Base-by-base conservation (phyloP, 2,113 vertebrate species). In the Chloroceryle aenea region DNA sequence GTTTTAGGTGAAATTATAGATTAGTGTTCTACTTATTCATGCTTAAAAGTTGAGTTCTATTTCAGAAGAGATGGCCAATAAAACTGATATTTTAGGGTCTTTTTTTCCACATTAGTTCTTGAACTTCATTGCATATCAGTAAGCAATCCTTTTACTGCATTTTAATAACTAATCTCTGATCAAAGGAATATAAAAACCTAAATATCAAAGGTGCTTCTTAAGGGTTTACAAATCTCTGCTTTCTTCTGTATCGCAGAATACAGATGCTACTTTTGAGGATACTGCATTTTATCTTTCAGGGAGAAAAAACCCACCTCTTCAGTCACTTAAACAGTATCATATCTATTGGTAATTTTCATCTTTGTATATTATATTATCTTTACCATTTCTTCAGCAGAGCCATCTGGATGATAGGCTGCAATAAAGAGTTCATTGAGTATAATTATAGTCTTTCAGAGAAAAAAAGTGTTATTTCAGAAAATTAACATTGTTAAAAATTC, bases 361-460 rank as follows among this genome's bases (percentile, higher is more conserved):
- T 89, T 95, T 90, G 55, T 56, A 10, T 89, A 38, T 58, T 91
- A 55, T 95, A 94, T 93, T 91, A 64, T 67, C 32, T 63, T 92
- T 91, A 88, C 72, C 1, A 20, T 86, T 96, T 95, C 82, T 94
- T 92, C 27, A 61, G 71, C 50, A 91, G 45, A 68, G 6, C 73
- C 62, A 66, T 87, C 85, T 88, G 53, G 72, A 79, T 40, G 9
- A 91, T 56, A 93, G 62, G 50, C 50, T 85, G 50, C 50, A 96
- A 75, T 86, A 85, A 85, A 78, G 43, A 79, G 38, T 69, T 52
- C 77, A 76, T 87, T 89, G 62, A 95, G 48, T 92, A 12, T 87
- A 95, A 94, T 96, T 94, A 96, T 52, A 97, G 58, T 38, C 79
- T 90, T 93, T 95, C 29, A 85, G 79, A 58, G 69, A 27, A 6